A percentile compares a stretch with the other conserved stretches of the same genome.
phyloP scores from a whole-genome alignment of 2,888 invertebrate species.

The Drosophila mimica region DNA sequence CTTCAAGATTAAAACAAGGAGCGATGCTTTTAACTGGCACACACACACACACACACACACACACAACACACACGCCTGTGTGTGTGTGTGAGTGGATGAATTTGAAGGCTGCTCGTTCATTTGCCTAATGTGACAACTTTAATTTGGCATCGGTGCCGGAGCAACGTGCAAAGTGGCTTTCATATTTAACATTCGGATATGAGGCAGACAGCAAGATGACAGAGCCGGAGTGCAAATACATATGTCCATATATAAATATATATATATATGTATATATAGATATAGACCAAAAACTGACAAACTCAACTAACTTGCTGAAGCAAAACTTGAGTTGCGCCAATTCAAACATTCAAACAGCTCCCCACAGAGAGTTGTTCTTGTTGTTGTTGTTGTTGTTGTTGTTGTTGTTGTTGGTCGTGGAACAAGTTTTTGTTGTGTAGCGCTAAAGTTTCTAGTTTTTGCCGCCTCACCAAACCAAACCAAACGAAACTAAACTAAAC shows the following conservation, averaged over 20 bases:
- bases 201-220: slow-evolving; percentile 25
- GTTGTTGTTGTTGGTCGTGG: background rate
- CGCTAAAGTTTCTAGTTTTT: slow-evolving; percentile 47
- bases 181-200: slow-evolving; percentile 58
- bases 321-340: slow-evolving; percentile 53
- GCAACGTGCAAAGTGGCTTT: slow-evolving; percentile 64
- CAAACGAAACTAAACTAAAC: slow-evolving; percentile 46
- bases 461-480: slow-evolving; percentile 38
- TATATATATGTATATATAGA: background rate
- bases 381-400: background rate
- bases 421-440: slow-evolving; percentile 20
- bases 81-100: background rate
- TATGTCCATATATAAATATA: background rate
- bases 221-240: background rate
- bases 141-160: slow-evolving; percentile 56
- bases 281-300: slow-evolving; percentile 26
- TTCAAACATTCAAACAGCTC: slow-evolving; percentile 67
- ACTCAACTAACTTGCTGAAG: slow-evolving; percentile 48
- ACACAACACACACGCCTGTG: background rate
- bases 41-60: slow-evolving; percentile 9
- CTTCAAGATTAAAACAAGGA: slow-evolving; percentile 79
- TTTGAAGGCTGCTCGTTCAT: slow-evolving; percentile 56
- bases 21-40: slow-evolving; percentile 67
- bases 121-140: slow-evolving; percentile 79
- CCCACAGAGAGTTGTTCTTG: slow-evolving; percentile 22